A percentile compares a stretch with the other conserved stretches of the same genome.
Evolutionary conservation across 2,888 invertebrate species (phyloP).

Genomic region (Drosophila ezoana): DNA sequence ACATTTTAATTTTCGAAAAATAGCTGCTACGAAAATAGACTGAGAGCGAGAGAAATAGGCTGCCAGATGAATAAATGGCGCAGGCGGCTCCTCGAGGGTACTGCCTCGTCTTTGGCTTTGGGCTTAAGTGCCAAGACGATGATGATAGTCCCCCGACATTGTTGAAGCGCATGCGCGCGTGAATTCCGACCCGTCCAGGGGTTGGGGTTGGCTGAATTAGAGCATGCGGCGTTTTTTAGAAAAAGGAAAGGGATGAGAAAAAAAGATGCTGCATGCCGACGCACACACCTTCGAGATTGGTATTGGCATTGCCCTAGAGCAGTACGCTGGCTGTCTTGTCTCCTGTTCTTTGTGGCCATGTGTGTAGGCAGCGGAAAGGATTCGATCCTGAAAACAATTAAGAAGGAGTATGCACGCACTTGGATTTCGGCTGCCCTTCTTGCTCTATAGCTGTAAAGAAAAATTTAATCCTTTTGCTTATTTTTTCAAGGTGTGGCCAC

Average conservation of each 20-base stretch:
- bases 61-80: slow-evolving; percentile 57
- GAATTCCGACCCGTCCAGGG: slow-evolving; percentile 8
- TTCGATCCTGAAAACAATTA: slow-evolving; percentile 53
- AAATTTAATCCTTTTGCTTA: slow-evolving; percentile 77
- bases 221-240: slow-evolving; percentile 40
- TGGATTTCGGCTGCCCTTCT: slow-evolving; percentile 38
- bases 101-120: background rate
- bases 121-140: slow-evolving; percentile 49
- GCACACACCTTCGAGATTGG: slow-evolving; percentile 54
- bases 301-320: slow-evolving; percentile 10
- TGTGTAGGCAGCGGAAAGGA: slow-evolving; percentile 72
- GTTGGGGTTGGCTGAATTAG: slow-evolving; percentile 40
- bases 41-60: slow-evolving; percentile 13
- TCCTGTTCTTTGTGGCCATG: slow-evolving; percentile 41
- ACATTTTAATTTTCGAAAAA: slow-evolving; percentile 76
- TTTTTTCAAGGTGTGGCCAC: slow-evolving; percentile 80
- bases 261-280: slow-evolving; percentile 47
- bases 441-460: slow-evolving; percentile 18
- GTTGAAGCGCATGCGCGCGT: slow-evolving; percentile 41
- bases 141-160: slow-evolving; percentile 35
- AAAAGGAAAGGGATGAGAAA: slow-evolving; percentile 42
- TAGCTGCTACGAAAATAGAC: slow-evolving; percentile 56
- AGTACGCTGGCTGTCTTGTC: slow-evolving; percentile 43
- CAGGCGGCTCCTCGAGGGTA: slow-evolving; percentile 40
- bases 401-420: slow-evolving; percentile 56